Conservation (phyloP, 1,140 invertebrate genomes). For the Heliconius congener region DNA sequence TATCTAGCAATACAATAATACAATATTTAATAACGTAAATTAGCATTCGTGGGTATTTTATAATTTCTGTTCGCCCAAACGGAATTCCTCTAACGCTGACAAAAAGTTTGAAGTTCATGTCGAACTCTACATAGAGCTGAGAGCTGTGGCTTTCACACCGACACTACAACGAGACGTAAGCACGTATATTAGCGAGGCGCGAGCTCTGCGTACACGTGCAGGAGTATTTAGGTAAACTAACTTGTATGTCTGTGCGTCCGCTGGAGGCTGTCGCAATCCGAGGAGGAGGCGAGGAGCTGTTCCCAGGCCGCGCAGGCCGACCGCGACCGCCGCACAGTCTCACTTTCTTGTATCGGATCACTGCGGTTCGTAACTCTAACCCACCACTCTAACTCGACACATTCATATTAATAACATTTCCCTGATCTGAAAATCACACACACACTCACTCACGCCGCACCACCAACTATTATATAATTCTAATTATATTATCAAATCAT, state of each 20-base stretch:
- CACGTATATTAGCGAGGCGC: background rate
- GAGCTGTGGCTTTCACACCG: background rate
- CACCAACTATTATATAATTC: conserved; percentile 28
- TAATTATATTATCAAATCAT: background rate
- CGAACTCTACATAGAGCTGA: background rate
- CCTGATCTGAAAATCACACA: conserved; percentile 31
- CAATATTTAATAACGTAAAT: background rate
- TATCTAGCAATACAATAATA: background rate
- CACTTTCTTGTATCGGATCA: conserved; percentile 35
- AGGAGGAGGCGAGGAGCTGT: conserved; percentile 12
- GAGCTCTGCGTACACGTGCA: background rate
- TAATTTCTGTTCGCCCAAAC: background rate
- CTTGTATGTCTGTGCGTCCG: conserved; percentile 15
- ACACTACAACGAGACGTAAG: background rate
- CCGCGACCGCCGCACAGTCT: conserved; percentile 21
- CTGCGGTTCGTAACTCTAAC: conserved; percentile 35
- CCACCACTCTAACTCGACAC: conserved; percentile 24
- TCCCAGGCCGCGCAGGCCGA: conserved; percentile 6
- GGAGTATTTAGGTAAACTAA: conserved; percentile 6
- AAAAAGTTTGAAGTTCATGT: background rate
- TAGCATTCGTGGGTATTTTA: background rate
- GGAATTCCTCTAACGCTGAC: background rate
- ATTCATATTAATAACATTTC: conserved; percentile 23
- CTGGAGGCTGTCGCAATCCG: conserved; percentile 11
- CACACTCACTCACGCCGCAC: conserved; percentile 30